Evolutionary conservation across 1,140 invertebrate genomes (phyloP), one percentile per base, ranked within the genome.

Genomic region (Drosophila ironensis): DNA sequence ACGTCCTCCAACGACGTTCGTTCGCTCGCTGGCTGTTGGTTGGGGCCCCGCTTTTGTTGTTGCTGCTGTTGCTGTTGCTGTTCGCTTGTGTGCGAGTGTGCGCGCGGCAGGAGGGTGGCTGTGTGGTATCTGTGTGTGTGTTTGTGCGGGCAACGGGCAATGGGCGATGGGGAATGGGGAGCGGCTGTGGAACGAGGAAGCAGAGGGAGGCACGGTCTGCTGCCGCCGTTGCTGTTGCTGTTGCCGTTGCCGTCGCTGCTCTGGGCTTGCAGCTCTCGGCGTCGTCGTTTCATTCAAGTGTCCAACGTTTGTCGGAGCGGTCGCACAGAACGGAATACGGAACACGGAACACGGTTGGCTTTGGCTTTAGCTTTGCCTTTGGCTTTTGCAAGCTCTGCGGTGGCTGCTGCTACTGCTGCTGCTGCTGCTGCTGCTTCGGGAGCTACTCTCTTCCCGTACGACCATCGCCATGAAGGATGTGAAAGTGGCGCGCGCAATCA

Each of bases 291-390:
- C 87, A 89, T 89, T 89, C 87, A 89, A 89, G 87, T 86, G 87
- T 88, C 87, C 87, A 89, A 89, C 87, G 76, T 89, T 89, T 89
- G 87, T 88, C 82, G 82, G 74, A 88, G 87, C 87, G 87, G 87
- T 89, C 82, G 69, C 46, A 84, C 63, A 76, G 56, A 72, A 52
- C 69, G 80, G 78, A 35, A 37, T 81, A 75, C 72, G 61, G 28
- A n/a, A n/a, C n/a, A n/a, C n/a, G n/a, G n/a, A n/a, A n/a, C n/a
- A 52, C 50, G 68, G 67, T 37, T 44, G 41, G 51, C n/a, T n/a
- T n/a, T n/a, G n/a, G n/a, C n/a, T n/a, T n/a, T n/a, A n/a, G n/a
- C n/a, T n/a, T n/a, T n/a, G n/a, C n/a, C n/a, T n/a, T n/a, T n/a
- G n/a, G n/a, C n/a, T n/a, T n/a, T n/a, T n/a, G n/a, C n/a, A n/a